Evolutionary conservation across 2,888 invertebrate genomes (phyloP).

Genomic region (Drosophila percnosoma): DNA sequence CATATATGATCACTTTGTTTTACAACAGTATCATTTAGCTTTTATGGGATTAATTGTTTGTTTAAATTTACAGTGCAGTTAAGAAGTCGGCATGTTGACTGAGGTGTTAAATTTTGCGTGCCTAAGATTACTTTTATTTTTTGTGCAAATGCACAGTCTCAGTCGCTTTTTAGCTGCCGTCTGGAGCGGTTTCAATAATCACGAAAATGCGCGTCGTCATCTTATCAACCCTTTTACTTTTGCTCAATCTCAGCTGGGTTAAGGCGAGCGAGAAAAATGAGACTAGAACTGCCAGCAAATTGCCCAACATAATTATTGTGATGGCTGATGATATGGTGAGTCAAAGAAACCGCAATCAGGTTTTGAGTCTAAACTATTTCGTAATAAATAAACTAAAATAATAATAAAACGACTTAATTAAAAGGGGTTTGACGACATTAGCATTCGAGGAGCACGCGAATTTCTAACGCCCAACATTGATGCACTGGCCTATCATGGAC

Average conservation of each 20-base stretch:
- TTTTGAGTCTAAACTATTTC: conserved; percentile 5
- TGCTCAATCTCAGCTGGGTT: conserved; percentile 44
- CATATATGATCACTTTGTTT: neutral
- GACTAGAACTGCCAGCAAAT: conserved; percentile 23
- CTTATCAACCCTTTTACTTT: conserved; percentile 66
- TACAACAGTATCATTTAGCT: neutral
- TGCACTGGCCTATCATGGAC: conserved; percentile 92
- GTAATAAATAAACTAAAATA: neutral
- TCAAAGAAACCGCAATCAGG: conserved; percentile 2
- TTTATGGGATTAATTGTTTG: neutral
- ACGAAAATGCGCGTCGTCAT: conserved; percentile 46
- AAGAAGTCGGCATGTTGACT: neutral
- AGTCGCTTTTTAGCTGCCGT: conserved; percentile 51
- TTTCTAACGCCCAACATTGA: conserved; percentile 96
- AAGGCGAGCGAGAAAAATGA: conserved; percentile 31
- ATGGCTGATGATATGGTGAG: conserved; percentile 93
- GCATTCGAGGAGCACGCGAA: conserved; percentile 94
- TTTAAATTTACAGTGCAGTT: neutral
- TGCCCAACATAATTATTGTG: conserved; percentile 90
- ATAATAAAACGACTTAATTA: neutral
- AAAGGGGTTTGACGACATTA: conserved; percentile 96
- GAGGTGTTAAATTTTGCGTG: conserved; percentile 3
- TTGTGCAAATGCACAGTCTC: conserved; percentile 14
- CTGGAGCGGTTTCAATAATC: conserved; percentile 32
- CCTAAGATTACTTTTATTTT: conserved; percentile 7